Conservation (phyloP, 2,113 vertebrate species). For the Siniperca knerii region DNA sequence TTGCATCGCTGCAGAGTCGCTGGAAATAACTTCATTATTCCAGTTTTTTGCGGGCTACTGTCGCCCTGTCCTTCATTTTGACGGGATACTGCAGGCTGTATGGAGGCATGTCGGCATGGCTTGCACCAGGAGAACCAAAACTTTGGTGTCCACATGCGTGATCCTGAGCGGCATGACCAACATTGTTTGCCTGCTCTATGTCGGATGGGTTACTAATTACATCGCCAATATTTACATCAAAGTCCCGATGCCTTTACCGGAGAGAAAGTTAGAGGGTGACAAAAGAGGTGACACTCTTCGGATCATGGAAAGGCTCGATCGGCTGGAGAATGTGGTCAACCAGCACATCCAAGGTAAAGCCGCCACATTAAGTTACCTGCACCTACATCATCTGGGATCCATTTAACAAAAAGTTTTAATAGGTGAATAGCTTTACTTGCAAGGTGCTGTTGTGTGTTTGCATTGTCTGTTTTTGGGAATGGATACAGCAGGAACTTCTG, state of each 20-base stretch:
- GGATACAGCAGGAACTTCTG: slow-evolving; percentile 25
- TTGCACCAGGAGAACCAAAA: slow-evolving; percentile 99
- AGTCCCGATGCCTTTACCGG: slow-evolving; percentile 92
- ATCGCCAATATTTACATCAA: slow-evolving; percentile 96
- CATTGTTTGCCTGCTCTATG: slow-evolving; percentile 96
- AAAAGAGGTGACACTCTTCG: slow-evolving; percentile 94
- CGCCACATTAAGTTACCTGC: neutral
- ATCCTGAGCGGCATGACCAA: slow-evolving; percentile 99
- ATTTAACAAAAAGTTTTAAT: slow-evolving; percentile 24
- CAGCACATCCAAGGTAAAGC: slow-evolving; percentile 97
- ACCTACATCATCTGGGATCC: neutral
- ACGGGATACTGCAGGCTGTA: slow-evolving; percentile 83
- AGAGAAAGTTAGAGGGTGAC: slow-evolving; percentile 93
- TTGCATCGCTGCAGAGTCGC: slow-evolving; percentile 47
- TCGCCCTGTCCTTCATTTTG: slow-evolving; percentile 74
- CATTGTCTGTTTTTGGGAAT: neutral
- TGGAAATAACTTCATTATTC: slow-evolving; percentile 65
- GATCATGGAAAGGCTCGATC: slow-evolving; percentile 96
- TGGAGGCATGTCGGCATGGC: slow-evolving; percentile 97
- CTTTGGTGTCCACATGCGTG: slow-evolving; percentile 99
- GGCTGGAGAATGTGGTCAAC: slow-evolving; percentile 97
- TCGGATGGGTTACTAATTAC: slow-evolving; percentile 99
- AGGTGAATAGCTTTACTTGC: neutral
- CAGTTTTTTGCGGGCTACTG: slow-evolving; percentile 49
- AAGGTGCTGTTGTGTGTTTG: neutral